Base-by-base conservation (phyloP, 2,113 vertebrate species). In the Peromyscus maniculatus region DNA sequence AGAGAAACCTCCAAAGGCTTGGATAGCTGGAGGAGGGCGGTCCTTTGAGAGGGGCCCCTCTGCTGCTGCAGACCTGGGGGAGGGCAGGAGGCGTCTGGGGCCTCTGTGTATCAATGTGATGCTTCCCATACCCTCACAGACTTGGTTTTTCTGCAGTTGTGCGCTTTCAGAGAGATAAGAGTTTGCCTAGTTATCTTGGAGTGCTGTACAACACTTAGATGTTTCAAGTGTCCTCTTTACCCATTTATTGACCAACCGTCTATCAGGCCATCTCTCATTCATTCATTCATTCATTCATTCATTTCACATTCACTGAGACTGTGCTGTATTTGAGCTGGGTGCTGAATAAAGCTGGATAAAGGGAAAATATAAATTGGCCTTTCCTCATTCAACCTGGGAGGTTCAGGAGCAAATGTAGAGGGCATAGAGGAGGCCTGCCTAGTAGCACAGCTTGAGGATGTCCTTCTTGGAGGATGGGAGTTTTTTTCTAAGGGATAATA, bases 401-500 rank as follows among this genome's bases (percentile, higher is more conserved):
- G 62, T 8, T 4, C 2, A 10, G 21, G 67, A 78, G 46, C 43
- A 67, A 17, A 79, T 26, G 31, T 21, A 46, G 33, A 4, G 10
- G 12, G 46, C 46, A 24, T 21, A 21, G 19, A 49, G 82, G 19
- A 69, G 43, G 3, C 36, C 17, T 6, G 16, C 69, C 9, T 1
- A 7, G 15, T 3, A 21, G 49, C 17, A 49, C 24, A 1, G 77
- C 31, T 31, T 15, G 49, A 33, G 77, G 6, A 55, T 17, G 52
- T 59, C 31, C 79, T 82, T 82, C 55, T 55, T 59, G 79, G 52
- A 57, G 78, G 52, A 59, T 59, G 79, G 33, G 17, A 31, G 7
- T 80, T 78, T 96, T 57, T 46, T 89, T 95, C 57, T 95, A 77
- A 39, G 94, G 96, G 97, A 97, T 97, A 96, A 89, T 88, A 96